These are phyloP conservation scores for Tholera decimalis DNA, from an alignment of 2,888 invertebrate species.

Conservation along the genomic window DNA sequence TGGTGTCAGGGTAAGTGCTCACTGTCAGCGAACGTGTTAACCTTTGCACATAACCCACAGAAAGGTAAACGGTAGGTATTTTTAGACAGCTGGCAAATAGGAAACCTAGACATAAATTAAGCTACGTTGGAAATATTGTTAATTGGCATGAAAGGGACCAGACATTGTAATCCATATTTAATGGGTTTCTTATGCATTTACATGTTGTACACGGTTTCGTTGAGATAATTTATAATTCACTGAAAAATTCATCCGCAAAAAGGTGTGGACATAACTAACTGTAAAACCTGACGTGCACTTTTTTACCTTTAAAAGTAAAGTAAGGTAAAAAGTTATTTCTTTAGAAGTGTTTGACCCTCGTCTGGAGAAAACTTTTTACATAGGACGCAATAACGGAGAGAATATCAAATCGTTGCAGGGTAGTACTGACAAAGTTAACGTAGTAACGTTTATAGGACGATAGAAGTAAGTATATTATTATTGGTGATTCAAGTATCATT, in stretches of 20 bases:
- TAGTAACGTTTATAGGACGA: not conserved
- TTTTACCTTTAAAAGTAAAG: constrained; percentile 57
- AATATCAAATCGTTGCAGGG: constrained; percentile 52
- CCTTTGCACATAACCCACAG: too few species aligned
- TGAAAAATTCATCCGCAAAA: constrained; percentile 25
- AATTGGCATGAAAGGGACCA: not conserved
- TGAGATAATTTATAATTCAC: constrained; percentile 22
- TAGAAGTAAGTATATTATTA: not conserved
- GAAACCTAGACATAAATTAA: not conserved
- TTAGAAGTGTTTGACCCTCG: constrained; percentile 60
- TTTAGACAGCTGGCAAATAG: not conserved
- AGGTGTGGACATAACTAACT: constrained; percentile 31
- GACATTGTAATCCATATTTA: not conserved
- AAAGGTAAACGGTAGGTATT: not conserved
- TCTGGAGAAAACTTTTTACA: constrained; percentile 55
- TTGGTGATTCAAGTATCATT: not conserved
- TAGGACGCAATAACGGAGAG: constrained; percentile 52
- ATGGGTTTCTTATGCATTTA: not conserved
- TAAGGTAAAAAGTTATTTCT: constrained; percentile 59
- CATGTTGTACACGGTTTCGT: too few species aligned
- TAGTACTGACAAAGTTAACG: constrained; percentile 33
- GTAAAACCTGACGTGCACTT: constrained; percentile 35
- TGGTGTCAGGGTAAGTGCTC: too few species aligned
- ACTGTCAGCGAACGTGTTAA: too few species aligned
- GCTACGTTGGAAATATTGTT: not conserved